Evolutionary conservation across 2,888 invertebrate species (phyloP).

Genomic region (Listrodromus nycthemerus): DNA sequence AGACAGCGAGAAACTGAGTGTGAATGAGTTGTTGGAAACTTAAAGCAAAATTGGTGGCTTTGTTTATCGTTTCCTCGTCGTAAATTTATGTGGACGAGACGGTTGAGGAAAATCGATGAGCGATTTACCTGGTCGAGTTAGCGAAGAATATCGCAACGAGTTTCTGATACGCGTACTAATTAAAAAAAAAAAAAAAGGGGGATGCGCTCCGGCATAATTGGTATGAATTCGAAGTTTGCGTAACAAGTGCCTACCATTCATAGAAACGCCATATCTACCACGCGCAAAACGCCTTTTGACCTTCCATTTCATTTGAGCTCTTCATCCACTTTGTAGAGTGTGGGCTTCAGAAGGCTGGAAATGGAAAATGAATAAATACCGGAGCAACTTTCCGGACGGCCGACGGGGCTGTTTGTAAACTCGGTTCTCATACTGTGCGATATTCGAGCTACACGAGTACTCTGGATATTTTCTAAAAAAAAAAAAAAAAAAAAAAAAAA

Average conservation of each 20-base stretch:
- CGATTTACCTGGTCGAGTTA: too few relatives aligned
- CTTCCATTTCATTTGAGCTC: neutral
- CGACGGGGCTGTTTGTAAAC: neutral
- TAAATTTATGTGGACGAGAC: too few relatives aligned
- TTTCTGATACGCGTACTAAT: too few relatives aligned
- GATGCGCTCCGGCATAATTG: neutral
- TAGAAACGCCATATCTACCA: neutral
- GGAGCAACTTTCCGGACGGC: neutral
- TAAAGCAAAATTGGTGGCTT: neutral
- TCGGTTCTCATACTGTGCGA: neutral
- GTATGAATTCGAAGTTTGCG: neutral
- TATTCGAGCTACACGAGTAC: neutral
- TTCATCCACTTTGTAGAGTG: neutral
- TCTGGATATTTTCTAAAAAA: neutral
- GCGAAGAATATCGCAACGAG: too few relatives aligned
- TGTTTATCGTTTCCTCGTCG: neutral
- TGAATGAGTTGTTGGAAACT: neutral
- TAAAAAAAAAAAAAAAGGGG: neutral
- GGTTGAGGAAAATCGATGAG: too few relatives aligned
- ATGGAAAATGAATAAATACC: conserved; percentile 1
- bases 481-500: neutral
- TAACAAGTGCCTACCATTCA: neutral
- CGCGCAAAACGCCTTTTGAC: neutral
- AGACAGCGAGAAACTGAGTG: neutral
- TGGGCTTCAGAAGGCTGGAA: neutral